These are phyloP conservation scores for Botia almorhae DNA, from an alignment of 2,797 vertebrate genomes.

Conservation along the genomic window DNA sequence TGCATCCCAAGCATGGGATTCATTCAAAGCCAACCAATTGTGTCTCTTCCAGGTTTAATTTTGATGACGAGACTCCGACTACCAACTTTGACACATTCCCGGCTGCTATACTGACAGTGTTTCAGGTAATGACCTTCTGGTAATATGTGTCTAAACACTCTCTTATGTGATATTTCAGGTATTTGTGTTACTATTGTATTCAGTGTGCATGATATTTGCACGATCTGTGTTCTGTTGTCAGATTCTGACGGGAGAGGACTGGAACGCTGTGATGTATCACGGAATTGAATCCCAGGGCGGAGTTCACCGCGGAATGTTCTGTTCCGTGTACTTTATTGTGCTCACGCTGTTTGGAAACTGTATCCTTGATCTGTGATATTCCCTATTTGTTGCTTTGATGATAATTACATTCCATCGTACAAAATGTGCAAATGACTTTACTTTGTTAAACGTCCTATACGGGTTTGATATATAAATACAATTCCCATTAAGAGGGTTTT, in stretches of 20 bases:
- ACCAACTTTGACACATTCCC: conserved; percentile 98
- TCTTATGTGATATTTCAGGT: not conserved
- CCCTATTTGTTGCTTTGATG: not conserved
- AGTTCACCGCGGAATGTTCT: conserved; percentile 92
- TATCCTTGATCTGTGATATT: conserved; percentile 81
- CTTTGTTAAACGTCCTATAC: not conserved
- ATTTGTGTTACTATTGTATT: not conserved
- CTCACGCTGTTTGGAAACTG: conserved; percentile 96
- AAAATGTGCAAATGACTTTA: not conserved
- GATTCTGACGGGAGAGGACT: conserved; percentile 96
- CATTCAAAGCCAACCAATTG: conserved; percentile 22
- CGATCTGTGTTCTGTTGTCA: conserved; percentile 59
- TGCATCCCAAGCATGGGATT: not conserved
- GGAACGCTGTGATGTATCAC: conserved; percentile 97
- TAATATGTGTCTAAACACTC: not conserved
- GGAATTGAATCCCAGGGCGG: conserved; percentile 94
- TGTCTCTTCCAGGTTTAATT: conserved; percentile 88
- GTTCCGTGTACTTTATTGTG: conserved; percentile 94
- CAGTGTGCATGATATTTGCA: no score
- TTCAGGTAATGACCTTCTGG: conserved; percentile 82
- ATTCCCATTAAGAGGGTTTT: not conserved
- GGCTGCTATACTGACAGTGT: conserved; percentile 94
- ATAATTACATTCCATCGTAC: not conserved
- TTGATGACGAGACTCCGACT: conserved; percentile 92
- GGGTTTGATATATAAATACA: not conserved